These are phyloP conservation scores for Rhinatrema bivittatum DNA, from an alignment of 2,797 vertebrate species.

Conservation along the genomic window DNA sequence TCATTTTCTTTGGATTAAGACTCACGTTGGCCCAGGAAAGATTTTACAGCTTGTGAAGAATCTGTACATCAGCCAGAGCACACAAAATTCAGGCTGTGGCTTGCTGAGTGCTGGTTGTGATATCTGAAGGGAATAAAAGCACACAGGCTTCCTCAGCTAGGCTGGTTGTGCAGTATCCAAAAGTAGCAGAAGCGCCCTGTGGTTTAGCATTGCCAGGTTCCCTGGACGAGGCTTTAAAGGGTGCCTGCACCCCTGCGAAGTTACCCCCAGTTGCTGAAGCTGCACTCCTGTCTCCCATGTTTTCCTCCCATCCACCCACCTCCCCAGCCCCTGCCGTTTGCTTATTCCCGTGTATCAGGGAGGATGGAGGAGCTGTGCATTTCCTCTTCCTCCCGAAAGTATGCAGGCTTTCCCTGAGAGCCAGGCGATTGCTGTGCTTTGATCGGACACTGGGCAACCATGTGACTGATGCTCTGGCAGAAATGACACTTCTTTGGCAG, in stretches of 20 bases:
- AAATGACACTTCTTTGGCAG: conserved; percentile 97
- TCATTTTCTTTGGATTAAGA: too few species aligned
- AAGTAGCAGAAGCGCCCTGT: too few species aligned
- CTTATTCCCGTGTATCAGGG: conserved; percentile 57
- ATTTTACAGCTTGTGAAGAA: too few species aligned
- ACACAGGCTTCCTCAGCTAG: too few species aligned
- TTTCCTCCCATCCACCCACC: neutral
- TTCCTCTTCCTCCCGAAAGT: conserved; percentile 71
- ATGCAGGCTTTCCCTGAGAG: conserved; percentile 77
- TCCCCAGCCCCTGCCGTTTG: neutral
- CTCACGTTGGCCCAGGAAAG: too few species aligned
- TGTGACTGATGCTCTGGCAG: conserved; percentile 93
- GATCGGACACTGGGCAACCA: conserved; percentile 88
- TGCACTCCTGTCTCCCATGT: conserved; percentile 12
- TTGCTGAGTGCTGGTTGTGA: too few species aligned
- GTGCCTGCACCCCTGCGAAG: neutral
- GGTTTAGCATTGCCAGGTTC: too few species aligned
- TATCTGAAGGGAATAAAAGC: too few species aligned
- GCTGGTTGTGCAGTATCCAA: too few species aligned
- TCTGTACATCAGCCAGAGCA: too few species aligned
- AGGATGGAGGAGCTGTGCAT: conserved; percentile 61
- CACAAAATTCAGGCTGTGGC: too few species aligned
- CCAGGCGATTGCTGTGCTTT: conserved; percentile 82
- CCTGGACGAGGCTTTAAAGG: too few species aligned
- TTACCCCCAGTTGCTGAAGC: neutral